phyloP scores from a whole-genome alignment of 2,113 vertebrate species.

The Gallinago media region DNA sequence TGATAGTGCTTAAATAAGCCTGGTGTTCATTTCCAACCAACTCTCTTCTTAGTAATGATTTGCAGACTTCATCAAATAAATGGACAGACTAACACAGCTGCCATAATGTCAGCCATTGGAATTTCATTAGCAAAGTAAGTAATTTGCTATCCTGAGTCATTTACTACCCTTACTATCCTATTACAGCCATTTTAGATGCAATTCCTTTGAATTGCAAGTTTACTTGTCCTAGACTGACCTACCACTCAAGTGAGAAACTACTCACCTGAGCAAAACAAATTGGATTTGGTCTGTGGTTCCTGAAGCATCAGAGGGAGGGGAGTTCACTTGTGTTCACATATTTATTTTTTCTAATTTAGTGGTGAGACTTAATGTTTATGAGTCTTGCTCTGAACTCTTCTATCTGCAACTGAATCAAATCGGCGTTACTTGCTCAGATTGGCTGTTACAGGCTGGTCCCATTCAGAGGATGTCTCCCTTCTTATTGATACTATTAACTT shows the following conservation, averaged over 20 bases:
- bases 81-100: not conserved
- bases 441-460: not conserved
- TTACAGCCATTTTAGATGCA: not conserved
- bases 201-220: not conserved
- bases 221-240: not conserved
- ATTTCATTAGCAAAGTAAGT: slow-evolving; percentile 30
- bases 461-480: not conserved
- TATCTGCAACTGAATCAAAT: not conserved
- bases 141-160: not conserved
- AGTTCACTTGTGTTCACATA: not conserved
- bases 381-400: not conserved
- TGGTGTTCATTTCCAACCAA: not conserved
- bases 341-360: not conserved
- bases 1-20: not conserved
- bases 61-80: slow-evolving; percentile 9
- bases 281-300: not conserved
- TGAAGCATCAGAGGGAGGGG: not conserved
- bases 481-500: not conserved
- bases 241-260: not conserved
- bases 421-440: not conserved
- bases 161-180: not conserved
- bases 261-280: slow-evolving; percentile 19
- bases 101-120: not conserved
- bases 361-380: not conserved
- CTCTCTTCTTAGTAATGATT: not conserved